Percentiles rank a stretch among this genome's conserved stretches.
phyloP scores from a whole-genome alignment of 2,888 invertebrate species.

The Hipparchia semele region DNA sequence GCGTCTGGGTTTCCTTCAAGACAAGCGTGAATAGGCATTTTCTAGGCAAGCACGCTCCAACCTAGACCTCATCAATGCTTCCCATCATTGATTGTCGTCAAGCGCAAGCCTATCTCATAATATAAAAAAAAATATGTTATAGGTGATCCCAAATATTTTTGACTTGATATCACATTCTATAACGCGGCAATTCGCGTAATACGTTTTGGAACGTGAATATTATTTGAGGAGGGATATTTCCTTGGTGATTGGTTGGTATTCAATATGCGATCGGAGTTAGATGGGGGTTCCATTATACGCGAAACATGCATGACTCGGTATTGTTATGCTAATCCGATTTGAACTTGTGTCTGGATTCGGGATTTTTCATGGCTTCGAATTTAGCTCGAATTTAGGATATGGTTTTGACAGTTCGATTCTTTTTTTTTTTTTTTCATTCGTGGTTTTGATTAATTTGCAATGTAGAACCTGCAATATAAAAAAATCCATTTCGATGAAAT shows the following conservation, averaged over 20 bases:
- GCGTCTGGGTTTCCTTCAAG: too few species aligned
- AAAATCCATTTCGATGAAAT: too few species aligned
- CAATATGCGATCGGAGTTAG: conserved; percentile 2
- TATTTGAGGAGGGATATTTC: background rate
- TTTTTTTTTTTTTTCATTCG: background rate
- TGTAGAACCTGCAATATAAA: too few species aligned
- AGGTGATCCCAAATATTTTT: too few species aligned
- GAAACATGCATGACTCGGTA: background rate
- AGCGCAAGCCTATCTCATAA: too few species aligned
- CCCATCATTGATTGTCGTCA: too few species aligned
- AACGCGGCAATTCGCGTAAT: conserved; percentile 1
- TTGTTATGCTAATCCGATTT: background rate
- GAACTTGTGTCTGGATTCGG: conserved; percentile 1
- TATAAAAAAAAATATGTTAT: too few species aligned
- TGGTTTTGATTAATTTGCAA: background rate
- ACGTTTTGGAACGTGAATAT: background rate
- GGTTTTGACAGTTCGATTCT: conserved; percentile 2
- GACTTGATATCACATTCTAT: background rate
- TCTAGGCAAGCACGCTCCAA: too few species aligned
- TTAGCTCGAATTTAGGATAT: background rate
- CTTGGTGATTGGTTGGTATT: conserved; percentile 1
- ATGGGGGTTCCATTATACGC: background rate
- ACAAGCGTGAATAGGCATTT: too few species aligned
- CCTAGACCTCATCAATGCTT: too few species aligned
- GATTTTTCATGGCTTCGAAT: background rate